A percentile compares a stretch with the other conserved stretches of the same genome.
phyloP scores from a whole-genome alignment of 2,888 invertebrate genomes.

The Dynastes tityus region DNA sequence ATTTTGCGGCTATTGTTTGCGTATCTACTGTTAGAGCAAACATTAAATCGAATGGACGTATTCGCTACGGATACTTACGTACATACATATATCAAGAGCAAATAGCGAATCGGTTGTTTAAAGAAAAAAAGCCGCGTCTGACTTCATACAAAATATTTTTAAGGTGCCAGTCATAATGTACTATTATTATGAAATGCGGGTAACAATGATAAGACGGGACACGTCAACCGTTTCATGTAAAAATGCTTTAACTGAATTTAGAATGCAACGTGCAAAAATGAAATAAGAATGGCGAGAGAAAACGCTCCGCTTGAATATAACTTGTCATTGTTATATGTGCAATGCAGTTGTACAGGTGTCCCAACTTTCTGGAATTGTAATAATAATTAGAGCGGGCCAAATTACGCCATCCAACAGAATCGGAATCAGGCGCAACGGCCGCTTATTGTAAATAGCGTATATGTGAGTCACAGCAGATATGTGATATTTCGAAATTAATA shows the following conservation, averaged over 20 bases:
- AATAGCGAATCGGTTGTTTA: slow-evolving; percentile 19
- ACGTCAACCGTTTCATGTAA: too few species aligned
- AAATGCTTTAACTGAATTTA: background rate
- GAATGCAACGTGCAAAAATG: background rate
- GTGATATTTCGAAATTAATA: too few species aligned
- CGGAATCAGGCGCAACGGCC: too few species aligned
- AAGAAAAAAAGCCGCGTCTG: slow-evolving; percentile 11
- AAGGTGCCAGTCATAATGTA: background rate
- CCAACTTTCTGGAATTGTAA: too few species aligned
- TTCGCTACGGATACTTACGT: background rate
- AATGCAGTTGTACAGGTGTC: too few species aligned
- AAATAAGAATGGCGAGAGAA: background rate
- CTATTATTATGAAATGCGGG: slow-evolving; percentile 33
- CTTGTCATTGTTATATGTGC: too few species aligned
- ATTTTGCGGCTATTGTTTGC: slow-evolving; percentile 50
- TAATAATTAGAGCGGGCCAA: too few species aligned
- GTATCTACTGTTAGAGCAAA: slow-evolving; percentile 47
- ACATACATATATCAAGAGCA: slow-evolving; percentile 22
- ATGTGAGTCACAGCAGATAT: too few species aligned
- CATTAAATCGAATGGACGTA: slow-evolving; percentile 21
- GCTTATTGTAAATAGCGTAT: too few species aligned
- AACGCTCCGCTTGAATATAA: too few species aligned
- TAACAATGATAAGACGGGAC: background rate
- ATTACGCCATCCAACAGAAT: too few species aligned
- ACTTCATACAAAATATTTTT: slow-evolving; percentile 15